Base-by-base conservation (phyloP, 2,797 vertebrate species). In the Pseudochaenichthys georgianus region DNA sequence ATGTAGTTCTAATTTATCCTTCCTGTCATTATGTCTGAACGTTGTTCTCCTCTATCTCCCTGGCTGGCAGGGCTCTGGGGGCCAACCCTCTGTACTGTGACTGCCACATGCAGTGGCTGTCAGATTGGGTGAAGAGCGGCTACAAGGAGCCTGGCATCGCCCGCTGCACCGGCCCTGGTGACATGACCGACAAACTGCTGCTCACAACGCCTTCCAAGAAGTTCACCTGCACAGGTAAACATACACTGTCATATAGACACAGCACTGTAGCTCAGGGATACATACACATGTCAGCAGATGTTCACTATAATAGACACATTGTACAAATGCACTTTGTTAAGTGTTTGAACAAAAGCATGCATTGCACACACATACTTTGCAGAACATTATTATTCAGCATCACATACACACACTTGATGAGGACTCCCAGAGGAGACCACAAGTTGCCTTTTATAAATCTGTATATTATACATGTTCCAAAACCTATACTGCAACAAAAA, bases 81-180 rank as follows among this genome's bases (percentile, higher is more conserved):
- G 98, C 98, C 80, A 99, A 99, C 89, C 98, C 98, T 65, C 95
- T 99, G 80, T 94, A 99, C 88, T 99, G 98, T 84, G 97, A 99
- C 89, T 99, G 98, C 88, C 96, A 98, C 91, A 97, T 99, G 97
- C 97, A 98, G 91, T 99, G 98, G 98, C 89, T 99, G 2, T 99
- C 98, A 5, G 98, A 99, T 80, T 99, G 98, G 98, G 98, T 99
- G 45, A 99, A 99, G 91, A 98, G 97, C 0, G 97, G 98, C 64
- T 99, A 99, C 89, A 99, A 99, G 87, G 98, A 99, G 75, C 98
- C 98, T 0, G 98, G 98, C 67, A 99, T 99, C 23, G 98, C 98
- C 48, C 96, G 98, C 42, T 99, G 98, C 41, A 90, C 96, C 1
- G 97, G 97, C 41, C 98, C 98, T 0, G 96, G 97, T 42, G 98